Conservation (phyloP, 2,113 vertebrate genomes). For the Hydrochoerus hydrochaeris region DNA sequence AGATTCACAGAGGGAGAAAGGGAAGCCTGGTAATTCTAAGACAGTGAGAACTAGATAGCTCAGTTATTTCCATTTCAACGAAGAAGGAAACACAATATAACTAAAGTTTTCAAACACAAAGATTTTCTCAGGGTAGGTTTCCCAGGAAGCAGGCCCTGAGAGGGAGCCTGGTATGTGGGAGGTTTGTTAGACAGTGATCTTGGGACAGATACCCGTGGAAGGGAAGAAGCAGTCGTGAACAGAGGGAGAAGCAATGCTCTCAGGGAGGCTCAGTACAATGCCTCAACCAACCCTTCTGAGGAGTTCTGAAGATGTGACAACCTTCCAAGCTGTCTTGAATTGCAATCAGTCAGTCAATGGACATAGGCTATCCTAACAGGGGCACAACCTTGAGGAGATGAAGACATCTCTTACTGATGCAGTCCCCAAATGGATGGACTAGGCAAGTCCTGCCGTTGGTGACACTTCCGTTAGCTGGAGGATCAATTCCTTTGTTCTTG, state of each 20-base stretch:
- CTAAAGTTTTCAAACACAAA: constrained; percentile 2
- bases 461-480: background rate
- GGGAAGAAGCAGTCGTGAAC: background rate
- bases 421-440: background rate
- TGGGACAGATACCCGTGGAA: background rate
- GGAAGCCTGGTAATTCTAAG: background rate
- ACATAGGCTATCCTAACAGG: background rate
- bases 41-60: background rate
- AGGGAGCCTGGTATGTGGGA: background rate
- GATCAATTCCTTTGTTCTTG: background rate
- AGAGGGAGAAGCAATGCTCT: background rate
- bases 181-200: background rate
- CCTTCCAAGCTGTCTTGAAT: background rate
- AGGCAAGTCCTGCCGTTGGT: background rate
- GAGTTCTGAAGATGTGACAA: background rate
- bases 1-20: background rate
- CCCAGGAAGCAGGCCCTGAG: background rate
- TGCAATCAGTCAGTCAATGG: background rate
- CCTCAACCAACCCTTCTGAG: background rate
- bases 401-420: background rate
- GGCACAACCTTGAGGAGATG: background rate
- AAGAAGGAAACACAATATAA: background rate
- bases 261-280: accelerated
- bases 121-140: background rate
- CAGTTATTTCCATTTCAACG: background rate